Evolutionary conservation across 2,797 vertebrate genomes (phyloP).

Genomic region (Pithecia hirsuta): DNA sequence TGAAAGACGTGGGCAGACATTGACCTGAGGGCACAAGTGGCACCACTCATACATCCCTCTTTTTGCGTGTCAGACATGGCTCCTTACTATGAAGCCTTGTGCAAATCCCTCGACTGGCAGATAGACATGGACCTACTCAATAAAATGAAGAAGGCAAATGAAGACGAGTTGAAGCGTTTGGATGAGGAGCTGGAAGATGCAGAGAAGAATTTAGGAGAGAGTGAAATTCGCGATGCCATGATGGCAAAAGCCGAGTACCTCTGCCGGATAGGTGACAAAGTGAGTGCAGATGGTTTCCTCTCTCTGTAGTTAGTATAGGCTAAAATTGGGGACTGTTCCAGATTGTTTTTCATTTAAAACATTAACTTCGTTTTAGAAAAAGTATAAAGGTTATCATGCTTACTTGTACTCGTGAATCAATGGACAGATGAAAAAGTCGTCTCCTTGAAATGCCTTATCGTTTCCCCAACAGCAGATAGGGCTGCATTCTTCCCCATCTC

Average conservation of each 20-base stretch:
- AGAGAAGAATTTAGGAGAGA: slow-evolving; percentile 96
- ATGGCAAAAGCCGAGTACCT: slow-evolving; percentile 98
- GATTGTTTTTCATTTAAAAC: background rate
- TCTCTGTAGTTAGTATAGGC: background rate
- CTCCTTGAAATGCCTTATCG: accelerated
- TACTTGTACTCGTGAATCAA: background rate
- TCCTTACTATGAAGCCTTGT: slow-evolving; percentile 95
- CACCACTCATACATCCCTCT: accelerated
- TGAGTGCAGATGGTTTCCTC: slow-evolving; percentile 60
- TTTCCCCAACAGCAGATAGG: background rate
- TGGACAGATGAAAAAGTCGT: background rate
- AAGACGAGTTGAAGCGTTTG: slow-evolving; percentile 94
- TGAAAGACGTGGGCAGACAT: background rate
- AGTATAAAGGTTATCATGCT: background rate
- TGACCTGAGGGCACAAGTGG: accelerated
- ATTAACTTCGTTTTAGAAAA: background rate
- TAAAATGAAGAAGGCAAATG: slow-evolving; percentile 98
- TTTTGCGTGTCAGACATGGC: slow-evolving; percentile 92
- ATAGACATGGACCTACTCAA: slow-evolving; percentile 91
- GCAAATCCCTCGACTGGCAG: slow-evolving; percentile 97
- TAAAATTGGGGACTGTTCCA: background rate
- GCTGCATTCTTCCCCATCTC: background rate
- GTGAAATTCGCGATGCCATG: slow-evolving; percentile 98
- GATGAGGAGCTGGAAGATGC: slow-evolving; percentile 96
- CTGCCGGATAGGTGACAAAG: slow-evolving; percentile 97